These are phyloP conservation scores for Erythrolamprus reginae DNA, from an alignment of 2,113 vertebrate species.

Conservation along the genomic window DNA sequence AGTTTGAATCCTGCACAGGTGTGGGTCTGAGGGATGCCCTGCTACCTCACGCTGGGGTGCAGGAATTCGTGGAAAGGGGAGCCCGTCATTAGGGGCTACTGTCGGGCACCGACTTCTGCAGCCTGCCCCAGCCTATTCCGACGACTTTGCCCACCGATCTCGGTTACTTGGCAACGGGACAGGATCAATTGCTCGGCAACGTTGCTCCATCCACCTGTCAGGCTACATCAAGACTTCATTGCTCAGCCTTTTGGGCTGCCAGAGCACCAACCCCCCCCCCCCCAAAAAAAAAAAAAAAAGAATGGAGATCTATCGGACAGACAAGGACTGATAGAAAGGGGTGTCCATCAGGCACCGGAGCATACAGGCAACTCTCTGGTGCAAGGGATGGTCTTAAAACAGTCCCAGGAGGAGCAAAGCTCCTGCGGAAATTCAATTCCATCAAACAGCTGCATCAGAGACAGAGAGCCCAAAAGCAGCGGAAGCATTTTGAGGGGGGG, in stretches of 20 bases:
- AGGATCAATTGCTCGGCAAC: slow-evolving; percentile 11
- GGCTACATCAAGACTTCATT: slow-evolving; percentile 16
- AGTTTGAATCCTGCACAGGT: not conserved
- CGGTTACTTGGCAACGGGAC: not conserved
- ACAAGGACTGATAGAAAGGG: not conserved
- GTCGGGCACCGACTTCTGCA: not conserved
- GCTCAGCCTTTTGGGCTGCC: slow-evolving; percentile 4
- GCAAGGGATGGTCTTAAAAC: not conserved
- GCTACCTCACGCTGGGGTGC: too few relatives aligned
- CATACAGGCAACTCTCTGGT: not conserved
- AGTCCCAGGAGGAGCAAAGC: not conserved
- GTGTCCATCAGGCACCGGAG: not conserved
- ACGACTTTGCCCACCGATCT: not conserved
- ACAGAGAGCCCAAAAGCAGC: not conserved
- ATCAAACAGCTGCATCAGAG: not conserved
- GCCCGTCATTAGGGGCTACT: not conserved
- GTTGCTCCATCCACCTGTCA: slow-evolving; percentile 21
- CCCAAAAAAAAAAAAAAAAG: too few relatives aligned
- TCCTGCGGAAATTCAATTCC: too few relatives aligned
- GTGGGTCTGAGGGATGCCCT: not conserved
- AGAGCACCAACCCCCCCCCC: not conserved
- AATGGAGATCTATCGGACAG: not conserved
- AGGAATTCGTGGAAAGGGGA: not conserved
- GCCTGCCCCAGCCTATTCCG: not conserved
- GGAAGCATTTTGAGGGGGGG: not conserved